Base-by-base conservation (phyloP, 1,140 invertebrate species). In the Formica exsecta region DNA sequence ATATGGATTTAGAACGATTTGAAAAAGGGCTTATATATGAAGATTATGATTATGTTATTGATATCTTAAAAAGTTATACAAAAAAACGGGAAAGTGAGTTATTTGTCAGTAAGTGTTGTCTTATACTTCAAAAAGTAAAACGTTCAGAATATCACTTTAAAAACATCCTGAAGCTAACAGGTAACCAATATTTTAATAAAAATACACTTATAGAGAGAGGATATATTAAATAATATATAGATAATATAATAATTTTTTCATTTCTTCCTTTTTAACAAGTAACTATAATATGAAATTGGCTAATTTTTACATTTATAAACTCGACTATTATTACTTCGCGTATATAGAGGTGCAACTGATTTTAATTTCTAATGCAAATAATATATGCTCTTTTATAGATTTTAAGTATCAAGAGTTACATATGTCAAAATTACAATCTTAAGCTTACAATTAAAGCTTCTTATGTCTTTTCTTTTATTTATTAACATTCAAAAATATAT, bases 11-110 rank as follows among this genome's bases (percentile, higher is more conserved):
- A 8, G 2, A 87, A 0, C 87, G 65, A 22, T 66, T 94, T 7
- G 68, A 88, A 68, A 44, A 86, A 19, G 89, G 89, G 32, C 85
- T 94, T 8, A 59, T 57, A 54, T 79, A 92, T 41, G 13, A 86
- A 9, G 92, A 93, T 86, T 93, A 93, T 54, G 41, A 89, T 51
- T 73, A 88, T 25, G 86, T 93, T 32, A 91, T 91, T 71, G 71
- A 85, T 13, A 90, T 91, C 22, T 62, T 93, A 32, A 66, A 87
- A 44, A 44, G 65, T 11, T 88, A 88, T 65, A n/a, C 25, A 16
- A 64, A 85, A 25, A 48, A 74, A 59, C 13, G 85, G 3, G 19
- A 79, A 29, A 59, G 59, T 36, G 29, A 64, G n/a, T 36, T 88
- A 6, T 91, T 85, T 36, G 64, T 70, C 41, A 80, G 66, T 25